These are phyloP conservation scores for Gasterosteus nipponicus DNA, from an alignment of 2,113 vertebrate genomes.

Conservation along the genomic window DNA sequence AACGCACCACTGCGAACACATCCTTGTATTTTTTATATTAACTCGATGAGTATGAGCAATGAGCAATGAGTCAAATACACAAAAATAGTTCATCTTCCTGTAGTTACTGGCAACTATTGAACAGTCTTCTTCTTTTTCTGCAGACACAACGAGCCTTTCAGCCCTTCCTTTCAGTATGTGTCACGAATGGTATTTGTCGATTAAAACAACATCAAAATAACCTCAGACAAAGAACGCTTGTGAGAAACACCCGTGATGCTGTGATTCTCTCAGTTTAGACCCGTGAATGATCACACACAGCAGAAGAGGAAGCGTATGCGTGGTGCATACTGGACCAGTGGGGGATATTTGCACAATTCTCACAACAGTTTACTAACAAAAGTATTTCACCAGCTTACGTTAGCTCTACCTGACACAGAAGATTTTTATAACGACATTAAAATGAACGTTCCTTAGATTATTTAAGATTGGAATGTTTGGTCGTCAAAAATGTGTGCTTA, in stretches of 20 bases:
- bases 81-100: background rate
- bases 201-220: background rate
- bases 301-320: background rate
- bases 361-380: background rate
- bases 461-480: background rate
- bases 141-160: background rate
- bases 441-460: background rate
- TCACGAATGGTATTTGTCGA: background rate
- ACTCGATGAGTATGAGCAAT: too few relatives aligned
- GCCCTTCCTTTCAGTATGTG: background rate
- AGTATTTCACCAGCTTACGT: background rate
- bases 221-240: background rate
- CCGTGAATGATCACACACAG: conserved; percentile 27
- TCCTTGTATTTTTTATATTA: background rate
- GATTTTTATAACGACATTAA: background rate
- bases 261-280: conserved; percentile 45
- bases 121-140: conserved; percentile 21
- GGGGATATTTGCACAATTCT: background rate
- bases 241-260: background rate
- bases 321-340: background rate
- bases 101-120: background rate
- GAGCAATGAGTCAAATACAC: background rate
- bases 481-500: background rate
- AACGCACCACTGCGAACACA: background rate
- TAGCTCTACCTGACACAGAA: background rate